Evolutionary conservation across 1,140 invertebrate species (phyloP).

Genomic region (Plodia interpunctella): DNA sequence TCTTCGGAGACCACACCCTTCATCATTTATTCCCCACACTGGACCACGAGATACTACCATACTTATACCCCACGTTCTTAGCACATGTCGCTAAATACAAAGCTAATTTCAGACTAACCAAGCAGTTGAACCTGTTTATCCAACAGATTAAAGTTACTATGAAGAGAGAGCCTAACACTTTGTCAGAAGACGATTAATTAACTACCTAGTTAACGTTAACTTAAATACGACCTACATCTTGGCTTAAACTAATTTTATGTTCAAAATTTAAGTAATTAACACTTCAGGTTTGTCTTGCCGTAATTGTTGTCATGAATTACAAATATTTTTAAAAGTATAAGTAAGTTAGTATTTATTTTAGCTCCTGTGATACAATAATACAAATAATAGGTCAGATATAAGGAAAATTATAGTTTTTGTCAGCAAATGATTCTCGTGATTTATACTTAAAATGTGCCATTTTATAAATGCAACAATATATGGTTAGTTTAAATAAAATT

Average conservation of each 20-base stretch:
- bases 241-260: neutral
- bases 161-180: conserved; percentile 52
- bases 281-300: too few relatives aligned
- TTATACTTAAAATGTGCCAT: too few relatives aligned
- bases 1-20: conserved; percentile 85
- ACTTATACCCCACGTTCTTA: conserved; percentile 80
- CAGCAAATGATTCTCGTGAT: too few relatives aligned
- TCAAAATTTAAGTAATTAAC: neutral
- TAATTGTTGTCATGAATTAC: too few relatives aligned
- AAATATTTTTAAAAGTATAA: too few relatives aligned
- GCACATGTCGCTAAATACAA: conserved; percentile 84
- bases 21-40: conserved; percentile 92
- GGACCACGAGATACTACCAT: conserved; percentile 84
- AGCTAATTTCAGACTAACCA: conserved; percentile 74
- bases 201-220: neutral
- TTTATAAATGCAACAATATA: too few relatives aligned
- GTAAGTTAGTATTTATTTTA: too few relatives aligned
- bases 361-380: too few relatives aligned
- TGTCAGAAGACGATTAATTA: conserved; percentile 5
- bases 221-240: neutral
- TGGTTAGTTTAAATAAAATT: too few relatives aligned
- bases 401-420: too few relatives aligned
- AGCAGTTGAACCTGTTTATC: conserved; percentile 79
- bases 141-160: conserved; percentile 84
- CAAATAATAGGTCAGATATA: too few relatives aligned